Evolutionary conservation across 2,113 vertebrate species (phyloP).

Genomic region (Petromus typicus): DNA sequence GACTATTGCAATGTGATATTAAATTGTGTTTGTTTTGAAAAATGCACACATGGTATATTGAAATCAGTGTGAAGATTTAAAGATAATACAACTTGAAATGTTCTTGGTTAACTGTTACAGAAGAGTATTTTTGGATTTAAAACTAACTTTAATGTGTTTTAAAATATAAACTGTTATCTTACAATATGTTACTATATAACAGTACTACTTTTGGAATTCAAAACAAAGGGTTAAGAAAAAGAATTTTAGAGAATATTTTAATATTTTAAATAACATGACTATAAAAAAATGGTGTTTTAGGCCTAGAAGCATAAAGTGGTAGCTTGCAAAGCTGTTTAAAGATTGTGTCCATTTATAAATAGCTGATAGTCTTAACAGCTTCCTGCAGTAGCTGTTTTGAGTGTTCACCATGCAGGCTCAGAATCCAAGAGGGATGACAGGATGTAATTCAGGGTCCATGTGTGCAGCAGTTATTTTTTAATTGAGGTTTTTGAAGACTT

Average conservation of each 20-base stretch:
- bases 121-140: background rate
- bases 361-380: conserved; percentile 64
- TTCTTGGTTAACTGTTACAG: conserved; percentile 32
- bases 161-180: conserved; percentile 39
- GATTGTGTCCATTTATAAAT: conserved; percentile 75
- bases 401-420: conserved; percentile 59
- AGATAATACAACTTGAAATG: background rate
- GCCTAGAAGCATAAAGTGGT: conserved; percentile 47
- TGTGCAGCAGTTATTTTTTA: conserved; percentile 46
- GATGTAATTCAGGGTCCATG: conserved; percentile 78
- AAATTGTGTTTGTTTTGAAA: conserved; percentile 38
- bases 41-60: background rate
- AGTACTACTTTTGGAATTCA: conserved; percentile 48
- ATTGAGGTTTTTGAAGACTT: conserved; percentile 65
- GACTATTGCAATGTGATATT: conserved; percentile 38
- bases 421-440: conserved; percentile 69
- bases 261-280: conserved; percentile 42
- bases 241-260: conserved; percentile 40
- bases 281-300: conserved; percentile 61
- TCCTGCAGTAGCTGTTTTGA: conserved; percentile 74
- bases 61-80: conserved; percentile 17
- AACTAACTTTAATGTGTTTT: background rate
- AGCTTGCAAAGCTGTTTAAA: conserved; percentile 68
- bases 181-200: conserved; percentile 36
- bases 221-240: conserved; percentile 34